Percentiles rank a stretch among this genome's conserved stretches.
phyloP scores from a whole-genome alignment of 2,888 invertebrate species.

The Drosophila pegasa region DNA sequence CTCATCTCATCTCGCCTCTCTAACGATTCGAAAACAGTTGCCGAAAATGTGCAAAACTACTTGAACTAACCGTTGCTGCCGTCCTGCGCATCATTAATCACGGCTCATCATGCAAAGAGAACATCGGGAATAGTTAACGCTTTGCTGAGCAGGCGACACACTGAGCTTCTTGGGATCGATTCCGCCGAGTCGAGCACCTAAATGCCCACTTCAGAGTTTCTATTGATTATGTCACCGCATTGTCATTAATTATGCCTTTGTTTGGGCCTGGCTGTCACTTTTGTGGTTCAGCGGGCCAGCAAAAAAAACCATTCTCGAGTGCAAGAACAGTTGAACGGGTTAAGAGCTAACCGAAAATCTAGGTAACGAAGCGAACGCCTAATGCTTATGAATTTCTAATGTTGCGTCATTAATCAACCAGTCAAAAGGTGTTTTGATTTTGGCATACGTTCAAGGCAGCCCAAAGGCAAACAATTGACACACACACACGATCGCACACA shows the following conservation, averaged over 20 bases:
- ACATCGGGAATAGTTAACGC: constrained; percentile 48
- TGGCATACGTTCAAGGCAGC: constrained; percentile 78
- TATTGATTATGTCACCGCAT: constrained; percentile 54
- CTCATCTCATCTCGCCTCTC: constrained; percentile 3
- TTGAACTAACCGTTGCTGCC: constrained; percentile 48
- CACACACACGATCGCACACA: constrained; percentile 29
- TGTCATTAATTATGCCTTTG: constrained; percentile 67
- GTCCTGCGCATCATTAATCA: constrained; percentile 56
- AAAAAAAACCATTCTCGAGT: constrained; percentile 38
- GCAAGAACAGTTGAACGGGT: constrained; percentile 44
- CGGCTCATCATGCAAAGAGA: constrained; percentile 66
- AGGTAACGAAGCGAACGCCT: constrained; percentile 38
- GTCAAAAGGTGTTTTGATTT: constrained; percentile 67
- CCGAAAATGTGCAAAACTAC: constrained; percentile 58
- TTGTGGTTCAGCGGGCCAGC: constrained; percentile 57
- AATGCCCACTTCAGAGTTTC: constrained; percentile 45
- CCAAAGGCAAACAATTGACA: constrained; percentile 61
- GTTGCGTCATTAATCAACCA: constrained; percentile 76
- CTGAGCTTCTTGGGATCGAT: constrained; percentile 53
- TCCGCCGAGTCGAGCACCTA: constrained; percentile 25
- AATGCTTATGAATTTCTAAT: constrained; percentile 77
- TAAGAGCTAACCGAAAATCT: constrained; percentile 29
- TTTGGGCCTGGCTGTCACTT: constrained; percentile 63
- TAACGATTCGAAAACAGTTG: constrained; percentile 79
- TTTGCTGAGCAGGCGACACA: constrained; percentile 37